These are phyloP conservation scores for Papilio polytes DNA, from an alignment of 1,140 invertebrate genomes.

Conservation along the genomic window DNA sequence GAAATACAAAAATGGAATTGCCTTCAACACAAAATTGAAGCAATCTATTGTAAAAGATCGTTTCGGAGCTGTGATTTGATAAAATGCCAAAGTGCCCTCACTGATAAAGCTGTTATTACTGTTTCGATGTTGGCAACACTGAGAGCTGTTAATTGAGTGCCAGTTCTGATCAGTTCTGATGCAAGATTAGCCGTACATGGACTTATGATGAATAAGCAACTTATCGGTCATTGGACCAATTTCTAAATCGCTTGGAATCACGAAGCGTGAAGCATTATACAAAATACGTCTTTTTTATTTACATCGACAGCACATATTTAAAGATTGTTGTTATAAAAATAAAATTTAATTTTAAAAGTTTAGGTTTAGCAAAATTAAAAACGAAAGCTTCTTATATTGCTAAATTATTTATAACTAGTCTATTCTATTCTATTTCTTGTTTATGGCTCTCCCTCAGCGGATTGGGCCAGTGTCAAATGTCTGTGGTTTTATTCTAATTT, in stretches of 20 bases:
- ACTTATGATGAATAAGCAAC: slow-evolving; percentile 7
- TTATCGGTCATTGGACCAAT: neutral
- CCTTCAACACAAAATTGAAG: neutral
- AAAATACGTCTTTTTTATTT: no score
- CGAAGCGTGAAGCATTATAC: neutral
- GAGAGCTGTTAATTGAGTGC: slow-evolving; percentile 20
- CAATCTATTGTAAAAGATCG: neutral
- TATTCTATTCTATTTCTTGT: no score
- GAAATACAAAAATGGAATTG: neutral
- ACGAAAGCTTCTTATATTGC: no score
- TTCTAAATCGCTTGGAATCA: neutral
- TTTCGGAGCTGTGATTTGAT: slow-evolving; percentile 18
- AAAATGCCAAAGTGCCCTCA: slow-evolving; percentile 26
- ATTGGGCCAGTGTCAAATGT: no score
- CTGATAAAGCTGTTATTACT: slow-evolving; percentile 29
- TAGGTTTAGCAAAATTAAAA: no score
- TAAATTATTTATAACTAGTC: no score
- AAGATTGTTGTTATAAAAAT: no score
- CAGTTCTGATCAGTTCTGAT: neutral
- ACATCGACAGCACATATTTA: no score
- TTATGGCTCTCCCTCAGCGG: no score
- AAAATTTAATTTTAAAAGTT: no score
- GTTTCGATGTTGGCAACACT: slow-evolving; percentile 11
- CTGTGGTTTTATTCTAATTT: no score
- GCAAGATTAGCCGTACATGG: slow-evolving; percentile 15